Evolutionary conservation across 2,113 vertebrate genomes (phyloP).

Genomic region (Henicopernis longicauda): DNA sequence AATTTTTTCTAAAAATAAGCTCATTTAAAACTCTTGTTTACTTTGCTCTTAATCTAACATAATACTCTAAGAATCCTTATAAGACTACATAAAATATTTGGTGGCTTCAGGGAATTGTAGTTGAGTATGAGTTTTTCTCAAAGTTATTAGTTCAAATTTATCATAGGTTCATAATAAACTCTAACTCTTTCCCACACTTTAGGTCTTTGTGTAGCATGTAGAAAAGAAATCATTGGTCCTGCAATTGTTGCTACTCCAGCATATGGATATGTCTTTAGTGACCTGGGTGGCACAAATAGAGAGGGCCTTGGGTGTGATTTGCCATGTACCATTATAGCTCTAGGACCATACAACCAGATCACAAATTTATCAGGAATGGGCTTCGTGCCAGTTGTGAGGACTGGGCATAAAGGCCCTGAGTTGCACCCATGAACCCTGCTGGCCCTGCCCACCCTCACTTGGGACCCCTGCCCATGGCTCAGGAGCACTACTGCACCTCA

Average conservation of each 20-base stretch:
- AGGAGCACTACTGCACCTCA: not conserved
- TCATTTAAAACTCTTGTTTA: not conserved
- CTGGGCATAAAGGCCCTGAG: not conserved
- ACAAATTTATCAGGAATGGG: not conserved
- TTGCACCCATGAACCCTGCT: accelerated
- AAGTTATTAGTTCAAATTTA: not conserved
- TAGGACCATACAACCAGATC: not conserved
- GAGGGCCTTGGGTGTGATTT: not conserved
- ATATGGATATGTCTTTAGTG: not conserved
- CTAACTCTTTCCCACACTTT: not conserved
- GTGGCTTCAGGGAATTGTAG: not conserved
- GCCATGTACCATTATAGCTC: not conserved
- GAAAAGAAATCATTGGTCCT: not conserved
- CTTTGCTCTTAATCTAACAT: not conserved
- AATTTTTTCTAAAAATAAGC: not conserved
- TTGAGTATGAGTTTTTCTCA: not conserved
- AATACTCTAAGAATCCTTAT: not conserved
- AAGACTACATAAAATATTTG: not conserved
- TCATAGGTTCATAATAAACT: not conserved
- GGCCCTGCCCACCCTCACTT: not conserved
- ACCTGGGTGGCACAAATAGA: not conserved
- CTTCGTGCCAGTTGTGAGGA: not conserved
- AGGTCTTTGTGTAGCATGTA: not conserved
- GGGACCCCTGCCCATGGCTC: not conserved
- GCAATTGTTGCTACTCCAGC: not conserved